A percentile compares a stretch with the other conserved stretches of the same genome.
Conservation (phyloP, 2,113 vertebrate genomes). For the Catharus bicknelli region DNA sequence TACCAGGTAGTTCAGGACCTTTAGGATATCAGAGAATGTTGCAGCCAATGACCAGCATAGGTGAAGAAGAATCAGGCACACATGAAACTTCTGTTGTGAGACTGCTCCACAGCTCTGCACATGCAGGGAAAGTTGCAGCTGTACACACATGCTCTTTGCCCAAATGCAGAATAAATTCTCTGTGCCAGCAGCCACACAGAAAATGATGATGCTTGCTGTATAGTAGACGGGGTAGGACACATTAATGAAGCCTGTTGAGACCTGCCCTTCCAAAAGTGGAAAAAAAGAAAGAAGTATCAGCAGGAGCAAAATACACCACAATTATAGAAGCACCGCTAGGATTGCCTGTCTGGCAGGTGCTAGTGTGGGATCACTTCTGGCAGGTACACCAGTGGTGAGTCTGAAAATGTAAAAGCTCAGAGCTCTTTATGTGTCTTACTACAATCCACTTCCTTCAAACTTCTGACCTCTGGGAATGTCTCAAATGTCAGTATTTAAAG, state of each 20-base stretch:
- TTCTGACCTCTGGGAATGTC: neutral
- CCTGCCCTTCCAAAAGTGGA: neutral
- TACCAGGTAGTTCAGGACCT: constrained; percentile 13
- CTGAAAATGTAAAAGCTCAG: neutral
- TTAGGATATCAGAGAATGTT: neutral
- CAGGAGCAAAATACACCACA: neutral
- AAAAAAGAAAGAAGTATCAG: neutral
- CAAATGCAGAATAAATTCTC: neutral
- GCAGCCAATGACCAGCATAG: neutral
- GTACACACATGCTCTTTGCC: rapidly evolving
- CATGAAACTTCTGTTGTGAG: rapidly evolving
- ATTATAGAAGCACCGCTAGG: neutral
- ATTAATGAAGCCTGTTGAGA: neutral
- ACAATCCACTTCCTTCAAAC: neutral
- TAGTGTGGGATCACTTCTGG: neutral
- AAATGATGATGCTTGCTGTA: neutral
- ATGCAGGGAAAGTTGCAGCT: rapidly evolving
- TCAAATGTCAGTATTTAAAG: neutral
- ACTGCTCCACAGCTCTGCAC: neutral
- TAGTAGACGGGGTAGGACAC: neutral
- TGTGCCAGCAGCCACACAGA: neutral
- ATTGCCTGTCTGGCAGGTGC: neutral
- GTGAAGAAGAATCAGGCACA: neutral
- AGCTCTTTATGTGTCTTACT: neutral
- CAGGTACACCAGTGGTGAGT: neutral